Evolutionary conservation across 2,888 invertebrate species (phyloP), one percentile per base, ranked within the genome.

Genomic region (Steinernema carpocapsae): DNA sequence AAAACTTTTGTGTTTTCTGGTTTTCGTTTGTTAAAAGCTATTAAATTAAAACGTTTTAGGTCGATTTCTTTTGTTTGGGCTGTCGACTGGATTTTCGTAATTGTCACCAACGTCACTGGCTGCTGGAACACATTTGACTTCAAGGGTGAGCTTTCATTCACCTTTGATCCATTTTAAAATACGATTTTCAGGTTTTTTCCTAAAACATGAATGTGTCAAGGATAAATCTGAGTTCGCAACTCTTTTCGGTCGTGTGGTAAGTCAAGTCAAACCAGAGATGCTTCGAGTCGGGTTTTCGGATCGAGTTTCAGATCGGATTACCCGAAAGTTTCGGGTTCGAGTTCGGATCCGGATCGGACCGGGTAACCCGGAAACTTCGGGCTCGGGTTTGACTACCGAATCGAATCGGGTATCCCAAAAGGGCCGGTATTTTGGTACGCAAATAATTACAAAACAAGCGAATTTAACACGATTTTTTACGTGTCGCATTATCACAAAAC

Each of bases 121-220:
- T 56, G 56, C 17, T 56, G 56, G 56, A 56, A 56, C 56, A 56
- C 56, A 3, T 56, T 56, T 19, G 56, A 56, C 26, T 56, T 56
- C 17, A 3, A 56, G 7, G 43, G 43, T 43, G 14, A 43, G 43
- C 14, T 43, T 43, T 7, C 7, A 12, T 43, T 43, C 43, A 43
- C 10, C 43, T 12, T 12, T 43, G 14, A 43, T 43, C 43, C 7
- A 43, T 43, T 7, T 43, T 43, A 7, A 43, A 12, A 7, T 43
- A n/a, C 43, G 7, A 43, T 43, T 43, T 43, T 43, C 14, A 56
- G 56, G 56, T 3, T 56, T 56, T 26, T 56, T 56, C 56, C 24
- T 56, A 6, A 56, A 56, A 22, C 56, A 56, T 17, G 56, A 56
- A 24, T 56, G 56, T 19, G 17, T 24, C 12, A 22, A 14, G 22